Base-by-base conservation (phyloP, 2,113 vertebrate genomes). In the Datnioides undecimradiatus region DNA sequence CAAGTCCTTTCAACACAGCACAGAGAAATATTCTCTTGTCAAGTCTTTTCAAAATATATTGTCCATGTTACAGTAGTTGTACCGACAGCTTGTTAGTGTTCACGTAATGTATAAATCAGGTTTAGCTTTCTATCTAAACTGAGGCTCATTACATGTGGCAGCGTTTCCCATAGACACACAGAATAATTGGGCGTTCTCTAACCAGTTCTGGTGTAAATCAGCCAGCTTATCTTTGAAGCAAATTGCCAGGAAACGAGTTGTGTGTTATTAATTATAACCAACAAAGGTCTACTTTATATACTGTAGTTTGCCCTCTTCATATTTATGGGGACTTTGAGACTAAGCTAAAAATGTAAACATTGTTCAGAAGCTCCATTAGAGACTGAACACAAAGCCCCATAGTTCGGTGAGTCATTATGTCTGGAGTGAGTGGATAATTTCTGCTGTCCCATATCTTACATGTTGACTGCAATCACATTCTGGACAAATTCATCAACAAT, bases 1-100 rank as follows among this genome's bases (percentile, higher is more conserved):
- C n/a, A 29, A 48, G 74, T 51, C 43, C 52, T 54, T 70, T 67
- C 69, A 62, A 73, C 38, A 31, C 36, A 70, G 25, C 55, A 58
- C 21, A 55, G 23, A 31, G 11, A n/a, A 73, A 59, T 66, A 27
- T 36, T 68, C 41, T 45, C 33, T 11, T 13, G 40, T 45, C 46
- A 19, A 62, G 68, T 68, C 49, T 69, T 69, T 77, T 73, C 14
- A 77, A 66, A 82, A 83, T 80, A 83, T 79, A 79, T 70, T 80
- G 73, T 77, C 38, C 58, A 57, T 81, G 71, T 84, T 86, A n/a
- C n/a, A n/a, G n/a, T n/a, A 89, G 82, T 60, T 80, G 14, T 3
- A 71, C 76, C 85, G 89, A 83, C 80, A 80, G 88, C 83, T 87
- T 90, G 83, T 90, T 90, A 89, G 80, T 3, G 46, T 58, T 51